Evolutionary conservation across 2,113 vertebrate genomes (phyloP), one percentile per base, ranked within the genome.

Genomic region (Megaleporinus macrocephalus): DNA sequence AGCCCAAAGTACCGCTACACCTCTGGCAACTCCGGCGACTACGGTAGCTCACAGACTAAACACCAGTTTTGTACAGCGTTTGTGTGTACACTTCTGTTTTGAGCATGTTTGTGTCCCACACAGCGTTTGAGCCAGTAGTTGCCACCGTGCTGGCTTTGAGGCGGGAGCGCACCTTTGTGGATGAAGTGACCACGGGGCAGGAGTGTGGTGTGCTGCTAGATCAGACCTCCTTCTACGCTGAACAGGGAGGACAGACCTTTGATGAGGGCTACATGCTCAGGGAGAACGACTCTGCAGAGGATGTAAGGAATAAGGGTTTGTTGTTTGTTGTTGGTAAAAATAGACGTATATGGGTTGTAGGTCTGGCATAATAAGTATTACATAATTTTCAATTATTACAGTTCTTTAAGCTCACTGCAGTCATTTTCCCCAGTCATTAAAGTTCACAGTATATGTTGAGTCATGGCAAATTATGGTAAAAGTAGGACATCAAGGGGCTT

Each of bases 171-270:
- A 92, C 78, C 66, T 99, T 99, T 77, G 95, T 97, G 87, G 93
- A 95, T 0, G 95, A 97, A 30, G 98, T 94, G 24, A 94, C 89
- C 83, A 98, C 96, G 0, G 98, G 98, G 69, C 97, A 99, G 91
- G 95, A 98, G 81, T 99, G 97, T 5, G 98, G 98, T 0, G 94
- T 99, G 78, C 86, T 99, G 82, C 95, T 99, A 82, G 97, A 99
- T 91, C 91, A 79, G 86, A 99, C 97, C 33, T 95, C 96, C 68
- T 99, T 99, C 93, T 99, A 99, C 1, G 98, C 98, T 0, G 98
- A 99, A 91, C 98, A 99, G 92, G 98, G 98, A 0, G 98, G 98
- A 2, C 98, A 99, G 95, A 97, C 95, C 79, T 98, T 94, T 0
- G 98, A 99, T 0, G 95, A 97, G 89, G 98, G 98, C 84, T 99